phyloP scores from a whole-genome alignment of 2,888 invertebrate genomes.

The Parnassius glacialis region DNA sequence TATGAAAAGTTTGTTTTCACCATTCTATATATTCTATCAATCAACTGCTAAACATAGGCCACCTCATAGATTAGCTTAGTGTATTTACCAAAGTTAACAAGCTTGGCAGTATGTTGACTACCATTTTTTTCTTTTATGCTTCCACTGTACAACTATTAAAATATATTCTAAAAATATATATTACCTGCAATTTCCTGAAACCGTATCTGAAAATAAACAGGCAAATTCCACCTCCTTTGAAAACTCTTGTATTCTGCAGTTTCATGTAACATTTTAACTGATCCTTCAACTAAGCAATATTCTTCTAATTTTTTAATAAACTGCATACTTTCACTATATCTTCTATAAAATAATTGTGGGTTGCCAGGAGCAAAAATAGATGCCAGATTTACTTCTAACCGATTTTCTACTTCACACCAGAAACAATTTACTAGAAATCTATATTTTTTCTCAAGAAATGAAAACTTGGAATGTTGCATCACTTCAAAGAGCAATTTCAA shows the following conservation, averaged over 20 bases:
- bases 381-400: constrained; percentile 88
- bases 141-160: too few species aligned
- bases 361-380: constrained; percentile 96
- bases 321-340: constrained; percentile 88
- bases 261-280: constrained; percentile 80
- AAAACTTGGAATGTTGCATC: constrained; percentile 74
- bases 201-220: constrained; percentile 97
- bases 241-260: constrained; percentile 89
- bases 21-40: too few species aligned
- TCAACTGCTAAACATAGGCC: too few species aligned
- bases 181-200: constrained; percentile 95
- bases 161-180: not conserved
- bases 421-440: constrained; percentile 88
- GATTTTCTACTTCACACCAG: constrained; percentile 92
- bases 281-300: constrained; percentile 81
- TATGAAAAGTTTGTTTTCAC: too few species aligned
- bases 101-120: too few species aligned
- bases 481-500: constrained; percentile 80
- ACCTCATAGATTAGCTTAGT: too few species aligned
- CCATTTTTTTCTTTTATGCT: too few species aligned
- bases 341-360: constrained; percentile 91
- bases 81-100: too few species aligned
- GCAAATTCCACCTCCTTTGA: constrained; percentile 94
- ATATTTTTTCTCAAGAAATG: constrained; percentile 65
- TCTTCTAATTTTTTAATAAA: constrained; percentile 87